Base-by-base conservation (phyloP, 2,113 vertebrate genomes). In the Pimephales promelas region DNA sequence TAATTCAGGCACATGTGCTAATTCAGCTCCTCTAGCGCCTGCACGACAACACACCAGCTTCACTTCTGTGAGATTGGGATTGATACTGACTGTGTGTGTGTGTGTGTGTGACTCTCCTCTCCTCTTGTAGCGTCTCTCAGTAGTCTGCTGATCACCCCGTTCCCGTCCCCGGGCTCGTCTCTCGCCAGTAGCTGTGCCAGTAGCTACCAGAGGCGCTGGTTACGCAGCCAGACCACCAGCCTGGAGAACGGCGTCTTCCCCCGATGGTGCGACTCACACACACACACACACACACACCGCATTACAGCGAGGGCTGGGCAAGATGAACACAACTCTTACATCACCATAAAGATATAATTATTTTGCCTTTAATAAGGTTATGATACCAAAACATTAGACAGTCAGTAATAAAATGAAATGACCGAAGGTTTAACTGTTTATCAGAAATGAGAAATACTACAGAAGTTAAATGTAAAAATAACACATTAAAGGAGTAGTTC, bases 241-340 rank as follows among this genome's bases (percentile, higher is more conserved):
- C 88, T 99, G 92, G 98, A 99, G 92, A 99, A 99, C 3, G 98
- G 97, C 0, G 96, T 99, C 85, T 98, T 99, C 92, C 97, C 97
- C 78, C 94, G 97, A 93, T 99, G 98, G 98, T 99, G 93, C 94
- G 96, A 2, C 8, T 9, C 40, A 2, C 40, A 8, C 36, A 8
- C 36, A 36, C 36, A 40, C 36, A 40, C 36, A 8, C 7, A 40
- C 36, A 40, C 36, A 40, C 36, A 40, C 36, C 7, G 6, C 36
- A 40, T 40, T 40, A 40, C 40, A 40, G 40, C 0, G 40, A 9
- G 40, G 7, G 8, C 40, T 40, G 40, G 40, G 40, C 1, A 40
- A 40, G 8, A 40, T 9, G 40, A 40, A 40, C 40, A 34, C 34
- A 34, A 34, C 3, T 24, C 24, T 24, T n/a, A 24, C 3, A 26